Base-by-base conservation (phyloP, 2,113 vertebrate species). In the Aphelocoma coerulescens region DNA sequence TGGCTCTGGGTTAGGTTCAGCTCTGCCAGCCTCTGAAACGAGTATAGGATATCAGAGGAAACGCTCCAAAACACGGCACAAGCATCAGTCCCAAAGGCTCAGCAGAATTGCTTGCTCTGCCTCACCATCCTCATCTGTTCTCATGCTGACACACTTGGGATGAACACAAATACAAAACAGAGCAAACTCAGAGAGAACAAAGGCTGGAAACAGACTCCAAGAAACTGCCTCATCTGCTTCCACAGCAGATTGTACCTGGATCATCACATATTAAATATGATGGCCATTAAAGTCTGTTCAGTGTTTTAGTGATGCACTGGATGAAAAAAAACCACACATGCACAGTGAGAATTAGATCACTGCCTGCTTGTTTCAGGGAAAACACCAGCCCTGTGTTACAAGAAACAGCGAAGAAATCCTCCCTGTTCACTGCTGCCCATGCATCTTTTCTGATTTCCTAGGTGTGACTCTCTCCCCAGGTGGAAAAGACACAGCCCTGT, bases 61-160 rank as follows among this genome's bases (percentile, higher is more conserved):
- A 28, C 4, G 5, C 32, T 88, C 44, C 1, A 4, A 57, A 78
- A 49, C 16, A 24, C 1, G 0, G 39, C 46, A 68, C 0, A 3
- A 78, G 44, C 7, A 2, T 28, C 23, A 8, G 17, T 23, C 51
- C 46, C 46, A n/a, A 73, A 82, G 10, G 22, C 16, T 49, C 37
- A 57, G 44, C n/a, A 51, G 14, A 71, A 68, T 5, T 7, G 1
- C 58, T 83, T 4, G 0, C 52, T 69, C n/a, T 3, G 0, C 63
- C 24, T 76, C 7, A 1, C 37, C 26, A 41, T 30, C n/a, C 17
- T 91, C 26, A 57, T 57, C 54, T 4, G 0, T 52, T 77, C 76
- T 84, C 67, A 20, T 18, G 13, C 54, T 74, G 91, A 35, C 7
- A 26, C 13, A 15, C 13, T 66, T 26, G 21, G 41, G 37, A 43